A percentile compares a stretch with the other conserved stretches of the same genome.
phyloP scores from a whole-genome alignment of 2,113 vertebrate species.

The Mustelus asterias region DNA sequence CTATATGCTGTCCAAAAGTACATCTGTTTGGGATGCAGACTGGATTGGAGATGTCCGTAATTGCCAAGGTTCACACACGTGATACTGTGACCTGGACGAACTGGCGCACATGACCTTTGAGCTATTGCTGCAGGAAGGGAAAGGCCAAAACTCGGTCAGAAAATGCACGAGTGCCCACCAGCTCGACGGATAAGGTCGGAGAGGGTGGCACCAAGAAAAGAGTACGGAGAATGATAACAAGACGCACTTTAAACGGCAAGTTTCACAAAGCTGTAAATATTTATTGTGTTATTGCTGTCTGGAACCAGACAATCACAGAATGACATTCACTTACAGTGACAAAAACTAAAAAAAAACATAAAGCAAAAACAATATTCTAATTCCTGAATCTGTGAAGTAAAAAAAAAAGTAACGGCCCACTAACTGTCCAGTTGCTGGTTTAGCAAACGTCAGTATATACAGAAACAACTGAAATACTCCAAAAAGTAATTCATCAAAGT shows the following conservation, averaged over 20 bases:
- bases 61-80: no score
- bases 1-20: neutral
- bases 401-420: constrained; percentile 6
- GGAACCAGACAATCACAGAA: neutral
- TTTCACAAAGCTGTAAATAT: constrained; percentile 35
- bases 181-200: neutral
- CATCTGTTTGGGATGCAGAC: neutral
- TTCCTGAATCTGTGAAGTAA: constrained; percentile 21
- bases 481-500: constrained; percentile 14
- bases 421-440: constrained; percentile 1
- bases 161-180: neutral
- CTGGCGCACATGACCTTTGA: neutral
- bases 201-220: neutral
- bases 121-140: neutral
- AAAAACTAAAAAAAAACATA: neutral
- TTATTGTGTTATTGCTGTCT: constrained; percentile 36
- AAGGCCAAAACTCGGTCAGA: neutral
- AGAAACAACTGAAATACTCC: constrained; percentile 24
- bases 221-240: neutral
- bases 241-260: neutral
- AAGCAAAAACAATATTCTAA: constrained; percentile 7
- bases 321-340: constrained; percentile 26
- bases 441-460: constrained; percentile 33
- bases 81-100: neutral
- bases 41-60: no score